Conservation (phyloP, 2,888 invertebrate genomes). For the Trilocha varians region DNA sequence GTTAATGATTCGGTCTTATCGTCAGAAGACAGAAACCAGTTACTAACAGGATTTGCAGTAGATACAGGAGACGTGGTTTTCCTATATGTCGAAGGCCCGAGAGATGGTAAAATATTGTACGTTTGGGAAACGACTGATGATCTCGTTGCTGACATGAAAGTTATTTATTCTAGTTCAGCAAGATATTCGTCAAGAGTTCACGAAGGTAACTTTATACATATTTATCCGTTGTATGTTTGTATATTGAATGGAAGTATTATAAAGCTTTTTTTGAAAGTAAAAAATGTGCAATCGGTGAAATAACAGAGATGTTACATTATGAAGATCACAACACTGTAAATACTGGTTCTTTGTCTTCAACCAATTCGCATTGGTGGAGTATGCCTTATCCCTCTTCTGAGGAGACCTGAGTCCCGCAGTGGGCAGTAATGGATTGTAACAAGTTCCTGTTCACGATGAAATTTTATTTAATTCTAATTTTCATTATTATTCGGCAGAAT, state of each 20-base stretch:
- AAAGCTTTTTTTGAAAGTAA: too few species aligned
- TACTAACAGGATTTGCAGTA: constrained; percentile 52
- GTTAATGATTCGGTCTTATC: constrained; percentile 31
- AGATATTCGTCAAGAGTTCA: constrained; percentile 43
- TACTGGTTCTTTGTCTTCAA: too few species aligned
- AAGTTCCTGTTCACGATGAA: background rate
- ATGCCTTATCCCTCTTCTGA: too few species aligned
- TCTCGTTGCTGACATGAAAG: constrained; percentile 34
- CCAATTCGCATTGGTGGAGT: too few species aligned
- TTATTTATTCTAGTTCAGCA: constrained; percentile 41
- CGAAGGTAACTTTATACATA: constrained; percentile 33
- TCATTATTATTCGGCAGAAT: constrained; percentile 23
- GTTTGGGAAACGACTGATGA: constrained; percentile 47
- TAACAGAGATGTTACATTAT: too few species aligned
- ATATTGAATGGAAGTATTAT: too few species aligned
- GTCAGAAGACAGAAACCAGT: constrained; percentile 17
- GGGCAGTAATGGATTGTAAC: too few species aligned
- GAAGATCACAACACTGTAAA: too few species aligned
- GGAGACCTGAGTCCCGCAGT: too few species aligned
- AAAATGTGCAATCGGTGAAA: too few species aligned
- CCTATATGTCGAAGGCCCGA: constrained; percentile 49
- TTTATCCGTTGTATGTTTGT: too few species aligned
- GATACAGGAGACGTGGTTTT: constrained; percentile 41
- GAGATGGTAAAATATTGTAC: constrained; percentile 39
- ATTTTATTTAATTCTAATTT: background rate